Percentiles rank a stretch among this genome's conserved stretches.
Evolutionary conservation across 2,888 invertebrate genomes (phyloP).

Genomic region (Dasysyrphus tricinctus): DNA sequence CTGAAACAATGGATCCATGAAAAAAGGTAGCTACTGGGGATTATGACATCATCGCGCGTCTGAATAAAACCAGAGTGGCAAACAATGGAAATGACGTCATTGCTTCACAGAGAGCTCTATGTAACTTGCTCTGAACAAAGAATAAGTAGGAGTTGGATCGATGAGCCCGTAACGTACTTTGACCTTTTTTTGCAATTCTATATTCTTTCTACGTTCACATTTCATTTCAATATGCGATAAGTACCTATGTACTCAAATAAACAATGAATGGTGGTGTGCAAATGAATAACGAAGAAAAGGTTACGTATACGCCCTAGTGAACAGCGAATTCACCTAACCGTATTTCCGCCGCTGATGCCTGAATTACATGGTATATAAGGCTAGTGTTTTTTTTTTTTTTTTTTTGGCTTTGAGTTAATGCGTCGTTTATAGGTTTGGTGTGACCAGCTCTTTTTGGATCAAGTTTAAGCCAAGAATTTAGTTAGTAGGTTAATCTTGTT

Average conservation of each 20-base stretch:
- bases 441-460: neutral
- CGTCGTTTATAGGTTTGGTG: neutral
- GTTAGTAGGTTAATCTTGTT: no score
- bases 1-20: conserved; percentile 38
- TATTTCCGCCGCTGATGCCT: conserved; percentile 38
- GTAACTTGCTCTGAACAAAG: conserved; percentile 19
- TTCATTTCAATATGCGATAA: conserved; percentile 1
- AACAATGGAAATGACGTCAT: conserved; percentile 59
- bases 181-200: conserved; percentile 43
- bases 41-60: conserved; percentile 63
- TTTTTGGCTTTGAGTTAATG: neutral
- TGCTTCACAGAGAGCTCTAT: conserved; percentile 2
- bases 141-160: conserved; percentile 32
- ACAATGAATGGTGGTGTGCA: neutral
- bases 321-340: conserved; percentile 40
- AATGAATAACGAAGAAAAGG: conserved; percentile 22
- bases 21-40: conserved; percentile 50
- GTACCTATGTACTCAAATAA: neutral
- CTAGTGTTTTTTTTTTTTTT: neutral
- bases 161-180: conserved; percentile 57
- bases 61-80: conserved; percentile 18
- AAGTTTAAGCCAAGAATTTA: no score
- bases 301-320: conserved; percentile 64
- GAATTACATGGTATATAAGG: conserved; percentile 24
- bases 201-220: neutral